Base-by-base conservation (phyloP, 37 sponge, comb jelly and placozoan genomes). In the Petrosia ficiformis region DNA sequence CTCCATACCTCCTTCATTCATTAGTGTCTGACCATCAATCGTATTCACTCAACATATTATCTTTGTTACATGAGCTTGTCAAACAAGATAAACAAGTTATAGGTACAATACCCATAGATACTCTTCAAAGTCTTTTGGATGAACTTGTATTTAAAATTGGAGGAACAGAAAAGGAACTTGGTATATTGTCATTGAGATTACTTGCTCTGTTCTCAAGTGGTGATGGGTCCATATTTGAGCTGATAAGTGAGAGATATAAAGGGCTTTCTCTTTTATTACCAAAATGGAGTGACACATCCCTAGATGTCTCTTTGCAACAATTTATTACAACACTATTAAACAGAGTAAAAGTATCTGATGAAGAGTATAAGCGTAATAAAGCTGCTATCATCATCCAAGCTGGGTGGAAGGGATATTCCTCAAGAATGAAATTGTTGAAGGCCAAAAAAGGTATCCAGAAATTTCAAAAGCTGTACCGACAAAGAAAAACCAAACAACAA, bases 371-470 rank as follows among this genome's bases (percentile, higher is more conserved):
- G 11, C 14, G 2, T 0, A 8, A 77, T 33, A 39, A 52, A 43
- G 84, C 90, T 30, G 90, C 90, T 38, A 54, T 60, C 1, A 41
- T 81, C 28, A 90, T 90, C 38, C 90, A 90, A 40, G 81, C 85
- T 43, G 28, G 48, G 8, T 90, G 90, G 90, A 75, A 77, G 40
- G 90, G 85, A 0, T 80, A 84, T 43, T 8, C 42, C 39, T 31
- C 78, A 25, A 58, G 90, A 22, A 82, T 70, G 54, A 82, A 44
- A 74, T 21, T 89, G n/a, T 30, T 56, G 33, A 40, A 38, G 19
- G 33, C 70, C 28, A 40, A 73, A 24, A 57, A 52, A 44, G 90
- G 90, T 4, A 75, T 89, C 41, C 29, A 33, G 21, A 79, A 32
- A 26, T 89, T 89, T 52, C 90, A 89, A 71, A 73, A 69, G 42